A percentile compares a stretch with the other conserved stretches of the same genome.
Conservation (phyloP, 2,113 vertebrate genomes). For the Pomatorhinus ruficollis region DNA sequence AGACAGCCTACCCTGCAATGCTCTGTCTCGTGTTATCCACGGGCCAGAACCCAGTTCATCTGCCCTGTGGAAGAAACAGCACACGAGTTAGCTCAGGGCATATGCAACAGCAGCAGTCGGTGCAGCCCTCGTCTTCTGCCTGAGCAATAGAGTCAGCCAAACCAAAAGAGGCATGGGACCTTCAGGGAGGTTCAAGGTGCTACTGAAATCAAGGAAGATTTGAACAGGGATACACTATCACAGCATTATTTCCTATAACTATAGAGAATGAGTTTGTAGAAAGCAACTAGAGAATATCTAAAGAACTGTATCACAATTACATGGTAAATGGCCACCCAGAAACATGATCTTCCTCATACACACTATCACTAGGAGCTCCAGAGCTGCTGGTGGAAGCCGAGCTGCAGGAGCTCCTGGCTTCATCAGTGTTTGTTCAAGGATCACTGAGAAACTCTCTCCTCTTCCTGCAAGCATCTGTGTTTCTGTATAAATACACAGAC, state of each 20-base stretch:
- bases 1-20: not conserved
- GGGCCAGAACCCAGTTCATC: not conserved
- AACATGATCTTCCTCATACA: not conserved
- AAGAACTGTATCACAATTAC: not conserved
- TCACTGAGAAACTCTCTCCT: not conserved
- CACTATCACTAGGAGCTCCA: accelerated
- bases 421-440: conserved; percentile 27
- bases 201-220: not conserved
- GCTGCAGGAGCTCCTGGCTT: conserved; percentile 1
- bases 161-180: not conserved
- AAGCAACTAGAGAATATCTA: not conserved
- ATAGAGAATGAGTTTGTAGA: not conserved
- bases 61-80: not conserved
- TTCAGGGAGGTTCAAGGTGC: not conserved
- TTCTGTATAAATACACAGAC: conserved; percentile 3
- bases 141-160: not conserved
- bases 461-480: not conserved
- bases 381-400: not conserved
- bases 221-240: not conserved
- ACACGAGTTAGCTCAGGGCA: not conserved
- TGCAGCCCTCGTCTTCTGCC: not conserved
- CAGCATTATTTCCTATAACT: not conserved
- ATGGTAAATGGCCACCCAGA: not conserved
- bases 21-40: accelerated
- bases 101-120: not conserved